Conservation (phyloP, 2,797 vertebrate species). For the Thaleichthys pacificus region DNA sequence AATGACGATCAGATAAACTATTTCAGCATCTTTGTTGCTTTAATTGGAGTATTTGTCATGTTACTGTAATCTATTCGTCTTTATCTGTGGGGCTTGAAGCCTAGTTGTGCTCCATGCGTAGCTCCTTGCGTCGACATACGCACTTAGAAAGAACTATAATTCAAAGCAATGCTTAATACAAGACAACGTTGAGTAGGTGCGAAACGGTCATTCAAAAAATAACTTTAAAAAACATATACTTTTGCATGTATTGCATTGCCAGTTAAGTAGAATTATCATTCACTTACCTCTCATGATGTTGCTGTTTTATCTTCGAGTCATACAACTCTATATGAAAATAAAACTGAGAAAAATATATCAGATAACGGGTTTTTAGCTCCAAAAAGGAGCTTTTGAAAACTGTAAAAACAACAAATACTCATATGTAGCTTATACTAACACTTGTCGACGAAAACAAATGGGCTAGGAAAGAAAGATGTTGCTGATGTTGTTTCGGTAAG, state of each 20-base stretch:
- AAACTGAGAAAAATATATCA: constrained; percentile 26
- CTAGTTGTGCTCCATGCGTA: neutral
- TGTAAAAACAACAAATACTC: constrained; percentile 63
- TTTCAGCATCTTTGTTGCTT: neutral
- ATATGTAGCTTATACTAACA: constrained; percentile 43
- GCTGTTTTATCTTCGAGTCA: constrained; percentile 59
- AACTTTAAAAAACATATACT: neutral
- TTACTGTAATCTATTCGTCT: neutral
- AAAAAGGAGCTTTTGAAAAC: constrained; percentile 53
- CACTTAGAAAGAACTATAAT: constrained; percentile 36
- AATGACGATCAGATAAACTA: neutral
- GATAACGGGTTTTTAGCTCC: constrained; percentile 53
- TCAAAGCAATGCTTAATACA: neutral
- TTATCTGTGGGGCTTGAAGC: neutral
- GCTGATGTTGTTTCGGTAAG: neutral
- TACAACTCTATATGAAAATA: constrained; percentile 60
- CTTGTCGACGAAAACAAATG: constrained; percentile 6
- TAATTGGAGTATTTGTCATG: neutral
- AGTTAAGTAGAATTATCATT: neutral
- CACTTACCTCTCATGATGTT: constrained; percentile 79
- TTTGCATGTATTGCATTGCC: too few relatives aligned
- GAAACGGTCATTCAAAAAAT: too few relatives aligned
- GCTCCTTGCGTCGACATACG: constrained; percentile 32
- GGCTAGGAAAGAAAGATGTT: too few relatives aligned
- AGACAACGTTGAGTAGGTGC: too few relatives aligned